Percentiles rank a stretch among this genome's conserved stretches.
These are phyloP conservation scores for Temnothorax ravouxi DNA, from an alignment of 2,888 invertebrate genomes.

Conservation along the genomic window DNA sequence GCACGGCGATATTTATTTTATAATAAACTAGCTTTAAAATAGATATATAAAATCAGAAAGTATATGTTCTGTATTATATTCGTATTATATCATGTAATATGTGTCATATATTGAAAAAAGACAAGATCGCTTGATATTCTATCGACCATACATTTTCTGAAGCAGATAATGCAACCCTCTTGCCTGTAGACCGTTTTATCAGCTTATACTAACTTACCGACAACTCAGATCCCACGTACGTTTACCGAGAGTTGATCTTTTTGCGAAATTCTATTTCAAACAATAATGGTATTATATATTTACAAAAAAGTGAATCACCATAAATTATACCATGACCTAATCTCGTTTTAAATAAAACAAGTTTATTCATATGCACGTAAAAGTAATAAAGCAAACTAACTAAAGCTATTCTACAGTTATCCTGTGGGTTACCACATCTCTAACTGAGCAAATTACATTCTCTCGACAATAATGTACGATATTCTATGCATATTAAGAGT, in stretches of 20 bases:
- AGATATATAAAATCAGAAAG: neutral
- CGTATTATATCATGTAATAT: neutral
- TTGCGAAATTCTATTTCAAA: neutral
- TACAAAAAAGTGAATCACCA: neutral
- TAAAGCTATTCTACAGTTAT: neutral
- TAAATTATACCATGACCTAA: neutral
- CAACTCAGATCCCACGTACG: neutral
- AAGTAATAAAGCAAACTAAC: neutral
- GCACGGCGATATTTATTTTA: neutral
- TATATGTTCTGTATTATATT: neutral
- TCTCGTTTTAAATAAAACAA: neutral
- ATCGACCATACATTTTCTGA: conserved; percentile 1
- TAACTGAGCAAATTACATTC: neutral
- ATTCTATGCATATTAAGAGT: neutral
- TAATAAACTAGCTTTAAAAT: no score
- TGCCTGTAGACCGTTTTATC: conserved; percentile 29
- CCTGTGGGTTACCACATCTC: neutral
- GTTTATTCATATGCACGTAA: conserved; percentile 2
- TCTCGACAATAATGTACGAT: neutral
- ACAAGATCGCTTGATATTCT: conserved; percentile 22
- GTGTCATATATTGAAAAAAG: neutral
- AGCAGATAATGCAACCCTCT: conserved; percentile 20
- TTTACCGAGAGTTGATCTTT: conserved; percentile 39
- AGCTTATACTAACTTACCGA: conserved; percentile 54
- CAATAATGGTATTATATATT: neutral